Conservation (phyloP, 1,140 invertebrate genomes). For the Melanaphis sacchari region DNA sequence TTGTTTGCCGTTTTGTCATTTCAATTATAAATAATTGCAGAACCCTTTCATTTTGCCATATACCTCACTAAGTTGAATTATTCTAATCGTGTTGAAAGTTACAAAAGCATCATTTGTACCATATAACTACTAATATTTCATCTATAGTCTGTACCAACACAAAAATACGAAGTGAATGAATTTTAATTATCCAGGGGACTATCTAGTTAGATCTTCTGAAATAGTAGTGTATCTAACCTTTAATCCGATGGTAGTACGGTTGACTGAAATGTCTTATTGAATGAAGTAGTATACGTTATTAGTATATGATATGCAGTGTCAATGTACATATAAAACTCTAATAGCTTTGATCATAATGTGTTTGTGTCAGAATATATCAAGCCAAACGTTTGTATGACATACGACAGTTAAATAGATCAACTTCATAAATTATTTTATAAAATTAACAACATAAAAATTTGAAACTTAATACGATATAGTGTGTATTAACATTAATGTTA, state of each 20-base stretch:
- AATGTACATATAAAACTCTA: neutral
- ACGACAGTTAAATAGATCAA: neutral
- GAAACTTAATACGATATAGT: neutral
- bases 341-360: neutral
- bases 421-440: neutral
- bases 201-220: neutral
- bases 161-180: neutral
- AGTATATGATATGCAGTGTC: neutral
- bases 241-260: neutral
- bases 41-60: neutral
- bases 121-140: neutral
- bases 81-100: neutral
- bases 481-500: neutral
- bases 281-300: neutral
- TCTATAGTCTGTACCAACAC: neutral
- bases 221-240: neutral
- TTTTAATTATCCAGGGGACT: neutral
- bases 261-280: neutral
- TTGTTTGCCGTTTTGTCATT: neutral
- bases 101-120: neutral
- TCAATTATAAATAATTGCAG: slow-evolving; percentile 1
- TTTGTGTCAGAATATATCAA: neutral
- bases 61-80: neutral
- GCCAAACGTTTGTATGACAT: neutral
- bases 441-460: neutral